These are phyloP conservation scores for Phoenicopterus ruber DNA, from an alignment of 2,113 vertebrate genomes.

Conservation along the genomic window DNA sequence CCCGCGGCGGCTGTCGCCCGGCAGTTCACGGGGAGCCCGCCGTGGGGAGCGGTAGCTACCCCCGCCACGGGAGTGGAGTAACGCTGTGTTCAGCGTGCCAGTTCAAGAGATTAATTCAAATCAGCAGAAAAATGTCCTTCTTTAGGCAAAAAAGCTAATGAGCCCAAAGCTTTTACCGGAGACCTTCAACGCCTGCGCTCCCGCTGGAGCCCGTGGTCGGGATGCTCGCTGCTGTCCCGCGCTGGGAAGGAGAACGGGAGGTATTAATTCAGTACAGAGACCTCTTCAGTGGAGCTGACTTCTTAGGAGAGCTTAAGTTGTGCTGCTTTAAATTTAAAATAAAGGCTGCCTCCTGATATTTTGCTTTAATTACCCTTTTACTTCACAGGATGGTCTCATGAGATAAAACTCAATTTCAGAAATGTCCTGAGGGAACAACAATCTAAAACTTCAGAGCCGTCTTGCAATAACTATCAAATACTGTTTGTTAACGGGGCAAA, in stretches of 20 bases:
- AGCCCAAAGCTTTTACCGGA: background rate
- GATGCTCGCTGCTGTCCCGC: background rate
- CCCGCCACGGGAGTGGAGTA: background rate
- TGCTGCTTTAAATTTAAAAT: background rate
- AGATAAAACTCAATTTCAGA: background rate
- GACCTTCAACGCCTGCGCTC: background rate
- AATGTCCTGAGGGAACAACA: background rate
- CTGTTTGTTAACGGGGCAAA: background rate
- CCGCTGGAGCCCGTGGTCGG: background rate
- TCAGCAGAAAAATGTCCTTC: background rate
- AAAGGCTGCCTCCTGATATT: background rate
- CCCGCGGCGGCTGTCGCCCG: background rate
- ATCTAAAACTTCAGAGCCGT: background rate
- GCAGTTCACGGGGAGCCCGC: background rate
- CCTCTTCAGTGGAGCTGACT: background rate
- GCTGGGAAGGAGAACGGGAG: background rate
- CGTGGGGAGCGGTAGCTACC: background rate
- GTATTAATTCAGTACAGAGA: rapidly evolving
- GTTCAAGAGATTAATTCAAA: background rate
- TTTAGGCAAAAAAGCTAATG: background rate
- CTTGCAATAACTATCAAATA: background rate
- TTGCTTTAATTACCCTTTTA: background rate
- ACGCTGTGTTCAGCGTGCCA: background rate
- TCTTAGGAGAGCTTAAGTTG: background rate
- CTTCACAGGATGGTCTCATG: background rate